These are phyloP conservation scores for Linnaemya vulpina DNA, from an alignment of 2,888 invertebrate species.

Conservation along the genomic window DNA sequence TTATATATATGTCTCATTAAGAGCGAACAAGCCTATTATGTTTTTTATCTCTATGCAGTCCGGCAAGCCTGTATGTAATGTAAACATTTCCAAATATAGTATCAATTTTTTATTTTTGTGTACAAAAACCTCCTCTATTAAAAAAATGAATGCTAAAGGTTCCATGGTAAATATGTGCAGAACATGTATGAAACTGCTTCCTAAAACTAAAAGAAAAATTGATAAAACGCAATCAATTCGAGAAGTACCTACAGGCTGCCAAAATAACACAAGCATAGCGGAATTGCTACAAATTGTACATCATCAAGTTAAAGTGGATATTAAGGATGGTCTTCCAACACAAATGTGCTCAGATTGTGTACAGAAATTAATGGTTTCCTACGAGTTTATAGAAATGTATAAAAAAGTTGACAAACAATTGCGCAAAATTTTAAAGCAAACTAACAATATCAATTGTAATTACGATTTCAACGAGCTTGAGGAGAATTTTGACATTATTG, in stretches of 20 bases:
- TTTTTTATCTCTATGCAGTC: neutral
- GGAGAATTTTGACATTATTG: neutral
- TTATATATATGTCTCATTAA: no score
- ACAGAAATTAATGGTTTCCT: constrained; percentile 27
- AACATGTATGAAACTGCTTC: constrained; percentile 54
- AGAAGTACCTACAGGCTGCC: constrained; percentile 34
- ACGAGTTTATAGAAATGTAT: constrained; percentile 57
- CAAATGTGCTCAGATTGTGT: constrained; percentile 53
- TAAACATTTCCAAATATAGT: no score
- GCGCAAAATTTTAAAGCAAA: constrained; percentile 41
- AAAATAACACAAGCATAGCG: neutral
- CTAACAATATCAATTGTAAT: neutral
- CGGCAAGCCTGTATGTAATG: neutral
- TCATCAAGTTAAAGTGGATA: constrained; percentile 42
- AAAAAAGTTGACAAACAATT: constrained; percentile 40
- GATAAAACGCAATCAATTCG: constrained; percentile 25
- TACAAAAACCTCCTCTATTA: no score
- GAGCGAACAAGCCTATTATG: neutral
- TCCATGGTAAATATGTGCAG: constrained; percentile 53
- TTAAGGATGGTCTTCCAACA: constrained; percentile 45
- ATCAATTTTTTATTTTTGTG: no score
- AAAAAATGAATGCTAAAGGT: constrained; percentile 35
- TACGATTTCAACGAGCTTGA: neutral
- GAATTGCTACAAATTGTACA: constrained; percentile 44
- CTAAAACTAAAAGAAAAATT: constrained; percentile 14